Evolutionary conservation across 2,888 invertebrate genomes (phyloP).

Genomic region (Hirtodrosophila histrioides): DNA sequence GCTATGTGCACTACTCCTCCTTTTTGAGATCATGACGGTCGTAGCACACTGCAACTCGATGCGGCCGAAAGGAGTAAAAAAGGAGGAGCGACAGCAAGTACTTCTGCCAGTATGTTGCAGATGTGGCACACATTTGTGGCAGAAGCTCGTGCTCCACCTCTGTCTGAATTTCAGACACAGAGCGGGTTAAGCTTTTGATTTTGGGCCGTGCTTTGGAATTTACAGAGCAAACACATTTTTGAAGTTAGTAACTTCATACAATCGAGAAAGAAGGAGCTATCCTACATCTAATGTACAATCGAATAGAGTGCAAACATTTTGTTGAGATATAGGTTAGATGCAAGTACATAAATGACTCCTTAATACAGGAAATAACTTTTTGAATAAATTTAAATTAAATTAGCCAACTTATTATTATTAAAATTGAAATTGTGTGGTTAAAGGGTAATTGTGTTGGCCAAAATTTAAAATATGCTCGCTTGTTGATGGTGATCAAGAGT

Average conservation of each 20-base stretch:
- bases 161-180: conserved; percentile 57
- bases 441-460: too few relatives aligned
- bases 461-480: too few relatives aligned
- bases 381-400: too few relatives aligned
- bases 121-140: conserved; percentile 72
- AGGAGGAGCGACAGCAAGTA: conserved; percentile 59
- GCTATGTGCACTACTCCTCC: conserved; percentile 84
- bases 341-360: too few relatives aligned
- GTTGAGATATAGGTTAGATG: too few relatives aligned
- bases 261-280: too few relatives aligned
- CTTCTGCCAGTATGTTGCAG: conserved; percentile 66
- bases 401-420: too few relatives aligned
- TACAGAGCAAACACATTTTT: conserved; percentile 2
- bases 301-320: too few relatives aligned
- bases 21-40: conserved; percentile 82
- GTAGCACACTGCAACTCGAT: conserved; percentile 37
- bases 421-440: too few relatives aligned
- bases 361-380: too few relatives aligned
- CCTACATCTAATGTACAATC: too few relatives aligned
- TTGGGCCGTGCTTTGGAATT: conserved; percentile 28
- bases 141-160: conserved; percentile 78
- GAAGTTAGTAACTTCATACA: neutral
- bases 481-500: too few relatives aligned
- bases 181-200: conserved; percentile 26
- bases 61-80: conserved; percentile 23